phyloP scores from a whole-genome alignment of 2,113 vertebrate species.

The Cottus gobio region DNA sequence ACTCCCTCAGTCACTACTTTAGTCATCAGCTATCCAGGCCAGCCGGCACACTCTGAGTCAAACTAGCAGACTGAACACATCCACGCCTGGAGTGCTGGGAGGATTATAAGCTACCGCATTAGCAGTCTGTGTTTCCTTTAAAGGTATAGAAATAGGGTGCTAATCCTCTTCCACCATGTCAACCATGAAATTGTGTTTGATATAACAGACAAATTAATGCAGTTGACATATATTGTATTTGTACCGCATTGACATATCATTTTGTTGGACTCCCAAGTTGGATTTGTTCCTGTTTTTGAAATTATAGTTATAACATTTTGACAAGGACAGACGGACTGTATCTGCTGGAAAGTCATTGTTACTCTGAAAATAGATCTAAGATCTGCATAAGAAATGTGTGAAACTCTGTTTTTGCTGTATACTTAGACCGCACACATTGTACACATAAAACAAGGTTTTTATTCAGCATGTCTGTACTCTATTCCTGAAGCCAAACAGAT shows the following conservation, averaged over 20 bases:
- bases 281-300: background rate
- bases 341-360: background rate
- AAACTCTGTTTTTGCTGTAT: background rate
- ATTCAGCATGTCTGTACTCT: background rate
- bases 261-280: conserved; percentile 33
- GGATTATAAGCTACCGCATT: conserved; percentile 74
- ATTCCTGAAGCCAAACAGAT: background rate
- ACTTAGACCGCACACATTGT: background rate
- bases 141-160: conserved; percentile 80
- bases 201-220: conserved; percentile 72
- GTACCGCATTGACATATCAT: conserved; percentile 40
- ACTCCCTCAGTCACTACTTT: conserved; percentile 73
- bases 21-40: conserved; percentile 71
- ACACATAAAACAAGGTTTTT: background rate
- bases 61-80: conserved; percentile 68
- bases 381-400: background rate
- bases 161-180: conserved; percentile 79
- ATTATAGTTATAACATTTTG: conserved; percentile 19
- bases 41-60: conserved; percentile 59
- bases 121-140: conserved; percentile 75
- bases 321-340: background rate
- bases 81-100: conserved; percentile 54
- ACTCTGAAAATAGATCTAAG: background rate
- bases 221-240: conserved; percentile 61
- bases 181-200: conserved; percentile 80